phyloP scores from a whole-genome alignment of 1,140 invertebrate genomes.

The Drosophila subobscura region DNA sequence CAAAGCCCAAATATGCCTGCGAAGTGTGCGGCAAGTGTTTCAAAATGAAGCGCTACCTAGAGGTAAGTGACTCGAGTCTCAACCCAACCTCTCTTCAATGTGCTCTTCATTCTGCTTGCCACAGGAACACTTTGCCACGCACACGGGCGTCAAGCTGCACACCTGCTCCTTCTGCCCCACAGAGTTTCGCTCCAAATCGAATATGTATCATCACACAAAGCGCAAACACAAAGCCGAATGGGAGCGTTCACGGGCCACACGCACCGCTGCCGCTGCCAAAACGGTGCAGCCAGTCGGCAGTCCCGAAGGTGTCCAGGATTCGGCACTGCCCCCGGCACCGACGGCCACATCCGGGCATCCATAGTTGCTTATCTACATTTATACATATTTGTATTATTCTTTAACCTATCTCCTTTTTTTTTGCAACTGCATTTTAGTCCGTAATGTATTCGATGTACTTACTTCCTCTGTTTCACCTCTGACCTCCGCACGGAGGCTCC shows the following conservation, averaged over 20 bases:
- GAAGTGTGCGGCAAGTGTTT: slow-evolving; percentile 73
- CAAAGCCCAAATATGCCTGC: slow-evolving; percentile 67
- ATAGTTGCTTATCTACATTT: too few relatives aligned
- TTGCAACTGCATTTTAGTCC: too few relatives aligned
- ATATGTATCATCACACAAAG: slow-evolving; percentile 83
- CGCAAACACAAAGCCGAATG: slow-evolving; percentile 76
- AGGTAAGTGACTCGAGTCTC: slow-evolving; percentile 31
- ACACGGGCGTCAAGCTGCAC: slow-evolving; percentile 81
- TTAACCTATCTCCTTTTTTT: too few relatives aligned
- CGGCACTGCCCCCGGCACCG: too few relatives aligned
- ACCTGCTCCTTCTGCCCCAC: slow-evolving; percentile 81
- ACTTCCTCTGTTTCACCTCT: too few relatives aligned
- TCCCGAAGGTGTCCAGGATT: slow-evolving; percentile 8
- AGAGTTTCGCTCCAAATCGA: slow-evolving; percentile 78
- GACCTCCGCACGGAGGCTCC: too few relatives aligned
- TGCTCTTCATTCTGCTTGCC: neutral
- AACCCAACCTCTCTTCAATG: neutral
- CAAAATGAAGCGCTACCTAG: slow-evolving; percentile 72
- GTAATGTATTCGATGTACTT: too few relatives aligned
- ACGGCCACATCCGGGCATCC: too few relatives aligned
- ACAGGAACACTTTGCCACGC: slow-evolving; percentile 82
- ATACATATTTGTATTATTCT: too few relatives aligned
- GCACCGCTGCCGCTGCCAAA: slow-evolving; percentile 45
- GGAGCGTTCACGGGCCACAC: slow-evolving; percentile 60
- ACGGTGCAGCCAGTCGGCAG: slow-evolving; percentile 32